Evolutionary conservation across 2,113 vertebrate species (phyloP), one percentile per base, ranked within the genome.

Genomic region (Podarcis raffonei): DNA sequence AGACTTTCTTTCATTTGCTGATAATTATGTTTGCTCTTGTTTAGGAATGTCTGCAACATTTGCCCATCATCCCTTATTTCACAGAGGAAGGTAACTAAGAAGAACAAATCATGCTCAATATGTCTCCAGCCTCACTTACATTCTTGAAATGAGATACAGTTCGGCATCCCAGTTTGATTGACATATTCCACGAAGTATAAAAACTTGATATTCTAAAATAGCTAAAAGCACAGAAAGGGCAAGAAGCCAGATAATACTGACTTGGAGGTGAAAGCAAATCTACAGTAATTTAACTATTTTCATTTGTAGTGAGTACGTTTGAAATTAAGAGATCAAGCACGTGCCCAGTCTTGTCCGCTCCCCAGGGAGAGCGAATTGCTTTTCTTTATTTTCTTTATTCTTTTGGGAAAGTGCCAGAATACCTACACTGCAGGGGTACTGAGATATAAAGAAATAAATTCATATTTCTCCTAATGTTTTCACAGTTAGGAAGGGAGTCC

Each of bases 81-180:
- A 23, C 5, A 37, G 39, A 22, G 4, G 59, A 90, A 89, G 22
- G 32, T n/a, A 91, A 69, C 2, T 20, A 80, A 37, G 3, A 85
- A 18, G 1, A 6, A 88, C 22, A 90, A 88, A 92, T 83, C 62
- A 89, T 32, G 0, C 0, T 57, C 53, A 87, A 84, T 86, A 32
- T 81, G 53, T 83, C 87, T 89, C 37, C 66, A 82, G 74, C 79
- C 91, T 93, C 32, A 89, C 89, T 88, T 89, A 82, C 42, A 74
- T 5, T 85, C 80, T 84, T 80, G 62, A 89, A 18, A 62, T 74
- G 35, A 71, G 25, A 57, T 62, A 39, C 23, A 81, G 30, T 42
- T 83, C 27, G 32, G 27, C 39, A 77, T 66, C 42, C 30, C 37
- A 77, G 30, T 77, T 48, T 83, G 42, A 65, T 9, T 57, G 39